phyloP scores from a whole-genome alignment of 2,113 vertebrate species.

The Pagrus major region DNA sequence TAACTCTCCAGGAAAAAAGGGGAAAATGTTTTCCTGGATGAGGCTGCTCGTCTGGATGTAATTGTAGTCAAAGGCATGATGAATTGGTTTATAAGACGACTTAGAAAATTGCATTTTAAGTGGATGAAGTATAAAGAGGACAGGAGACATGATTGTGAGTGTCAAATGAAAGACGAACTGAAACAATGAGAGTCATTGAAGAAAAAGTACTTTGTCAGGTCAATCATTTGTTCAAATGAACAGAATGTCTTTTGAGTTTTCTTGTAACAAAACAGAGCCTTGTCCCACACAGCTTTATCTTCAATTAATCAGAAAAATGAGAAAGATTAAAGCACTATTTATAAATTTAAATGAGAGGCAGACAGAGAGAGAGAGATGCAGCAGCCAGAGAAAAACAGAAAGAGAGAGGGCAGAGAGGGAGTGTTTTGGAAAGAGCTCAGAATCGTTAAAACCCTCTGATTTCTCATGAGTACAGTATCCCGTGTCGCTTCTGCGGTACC shows the following conservation, averaged over 20 bases:
- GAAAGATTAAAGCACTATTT: slow-evolving; percentile 27
- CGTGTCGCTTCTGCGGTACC: slow-evolving; percentile 74
- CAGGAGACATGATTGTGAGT: slow-evolving; percentile 5
- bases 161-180: slow-evolving; percentile 17
- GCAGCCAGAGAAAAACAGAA: slow-evolving; percentile 1
- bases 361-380: slow-evolving; percentile 13
- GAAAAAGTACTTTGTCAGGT: slow-evolving; percentile 11
- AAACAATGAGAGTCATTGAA: slow-evolving; percentile 41
- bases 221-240: slow-evolving; percentile 9
- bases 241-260: slow-evolving; percentile 10
- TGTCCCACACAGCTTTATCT: slow-evolving; percentile 25
- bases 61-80: slow-evolving; percentile 58
- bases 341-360: slow-evolving; percentile 45
- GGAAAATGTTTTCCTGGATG: slow-evolving; percentile 31
- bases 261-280: slow-evolving; percentile 19
- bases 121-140: slow-evolving; percentile 41
- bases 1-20: slow-evolving; percentile 56
- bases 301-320: slow-evolving; percentile 32
- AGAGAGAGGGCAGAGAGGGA: slow-evolving; percentile 14
- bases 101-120: slow-evolving; percentile 53
- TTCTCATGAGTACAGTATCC: slow-evolving; percentile 81
- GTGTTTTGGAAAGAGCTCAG: slow-evolving; percentile 64
- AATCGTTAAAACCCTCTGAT: slow-evolving; percentile 71
- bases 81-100: slow-evolving; percentile 50
- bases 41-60: slow-evolving; percentile 65